Evolutionary conservation across 2,113 vertebrate species (phyloP).

Genomic region (Cygnus atratus): DNA sequence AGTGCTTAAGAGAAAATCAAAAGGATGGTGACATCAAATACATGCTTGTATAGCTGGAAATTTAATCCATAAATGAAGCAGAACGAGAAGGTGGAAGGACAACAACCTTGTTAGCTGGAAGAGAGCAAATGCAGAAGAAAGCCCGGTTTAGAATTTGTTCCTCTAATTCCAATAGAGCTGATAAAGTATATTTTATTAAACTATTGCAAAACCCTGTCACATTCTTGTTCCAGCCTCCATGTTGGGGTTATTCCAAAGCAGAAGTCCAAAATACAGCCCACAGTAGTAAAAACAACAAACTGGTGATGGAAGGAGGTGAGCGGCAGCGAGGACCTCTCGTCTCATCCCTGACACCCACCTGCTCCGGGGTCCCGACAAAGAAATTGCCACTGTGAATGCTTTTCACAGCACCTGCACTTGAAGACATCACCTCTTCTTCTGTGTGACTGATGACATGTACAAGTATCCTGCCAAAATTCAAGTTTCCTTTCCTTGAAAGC

Average conservation of each 20-base stretch:
- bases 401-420: background rate
- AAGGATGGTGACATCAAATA: background rate
- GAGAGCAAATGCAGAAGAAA: background rate
- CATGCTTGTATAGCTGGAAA: background rate
- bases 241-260: slow-evolving; percentile 29
- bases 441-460: background rate
- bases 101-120: background rate
- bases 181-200: slow-evolving; percentile 10
- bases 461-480: background rate
- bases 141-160: background rate
- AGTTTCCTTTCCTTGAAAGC: background rate
- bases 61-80: background rate
- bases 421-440: background rate
- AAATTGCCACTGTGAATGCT: background rate
- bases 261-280: slow-evolving; percentile 34
- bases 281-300: background rate
- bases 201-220: slow-evolving; percentile 11
- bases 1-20: background rate
- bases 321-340: background rate
- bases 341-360: background rate
- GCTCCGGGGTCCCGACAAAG: background rate
- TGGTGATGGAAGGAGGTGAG: background rate
- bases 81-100: background rate
- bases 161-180: background rate
- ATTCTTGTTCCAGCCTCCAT: background rate